Evolutionary conservation across 2,888 invertebrate genomes (phyloP), one percentile per base, ranked within the genome.

Genomic region (Notocelia uddmanniana): DNA sequence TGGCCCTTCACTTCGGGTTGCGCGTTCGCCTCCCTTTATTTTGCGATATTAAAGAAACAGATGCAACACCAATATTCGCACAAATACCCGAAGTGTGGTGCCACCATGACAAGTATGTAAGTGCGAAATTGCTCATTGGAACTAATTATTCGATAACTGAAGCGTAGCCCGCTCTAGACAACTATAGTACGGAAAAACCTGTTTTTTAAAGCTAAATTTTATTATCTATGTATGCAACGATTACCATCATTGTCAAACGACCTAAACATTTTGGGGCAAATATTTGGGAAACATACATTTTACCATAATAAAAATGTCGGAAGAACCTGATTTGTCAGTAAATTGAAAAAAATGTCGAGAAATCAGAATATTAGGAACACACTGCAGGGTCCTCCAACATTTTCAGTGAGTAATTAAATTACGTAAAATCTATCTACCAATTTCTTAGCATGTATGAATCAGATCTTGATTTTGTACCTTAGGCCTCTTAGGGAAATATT

Each of bases 181-280:
- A 9, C 41, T 5, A 50, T 10, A 62, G 18, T 50, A 45, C 13
- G n/a, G 18, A 48, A 50, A 50, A 5, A 3, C 13, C 15, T 31
- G 1, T 18, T 19, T 31, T 26, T 13, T 2, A 31, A 50, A 18
- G n/a, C 45, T 26, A 11, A 10, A n/a, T n/a, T n/a, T n/a, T n/a
- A n/a, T n/a, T n/a, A n/a, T n/a, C n/a, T n/a, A n/a, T n/a, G n/a
- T n/a, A n/a, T n/a, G n/a, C n/a, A n/a, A n/a, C n/a, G n/a, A n/a
- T 6, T 23, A 10, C n/a, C n/a, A 34, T 45, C 5, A 11, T 1
- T 15, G 10, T 15, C n/a, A 11, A 41, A 60, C 19, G n/a, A 37
- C 31, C 10, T 11, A n/a, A 19, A 54, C n/a, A 37, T 21, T 34
- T 64, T 64, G 64, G 64, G 64, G 64, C 64, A 64, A 37, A 37